Evolutionary conservation across 2,797 vertebrate genomes (phyloP), one percentile per base, ranked within the genome.

Genomic region (Hyperoplus lanceolatus): DNA sequence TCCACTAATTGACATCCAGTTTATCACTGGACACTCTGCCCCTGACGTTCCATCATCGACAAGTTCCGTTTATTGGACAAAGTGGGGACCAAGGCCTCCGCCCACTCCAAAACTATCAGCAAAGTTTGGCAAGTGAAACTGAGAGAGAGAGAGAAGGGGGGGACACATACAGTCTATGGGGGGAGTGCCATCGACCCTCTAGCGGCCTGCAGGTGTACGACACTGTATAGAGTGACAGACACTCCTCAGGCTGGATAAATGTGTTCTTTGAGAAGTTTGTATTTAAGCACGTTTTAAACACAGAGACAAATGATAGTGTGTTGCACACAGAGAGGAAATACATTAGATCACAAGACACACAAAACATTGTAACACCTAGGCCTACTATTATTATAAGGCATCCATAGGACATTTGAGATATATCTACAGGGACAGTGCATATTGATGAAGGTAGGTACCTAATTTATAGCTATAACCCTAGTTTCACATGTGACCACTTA

Each of bases 1-100:
- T 55, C 65, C 14, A 6, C 67, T 90, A 73, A 92, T 91, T 89
- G 81, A 78, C 75, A 10, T 11, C 21, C 51, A 75, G 73, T 53
- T 86, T 55, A 70, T 64, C 53, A 54, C 12, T 5, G 8, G 48
- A 53, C 71, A 2, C 50, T 13, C 21, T 64, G 50, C 72, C 11
- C 2, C 29, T 0, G 7, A 15, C 50, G 63, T 45, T 42, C 58
- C 81, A 66, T 87, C 82, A 62, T 61, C 10, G 18, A 55, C 62
- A 51, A 46, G 43, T 62, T 54, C 45, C 21, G 63, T 59, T 82
- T 53, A 87, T 89, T 89, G 86, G 81, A n/a, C 55, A 0, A 67
- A 70, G 57, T 10, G 39, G 10, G 11, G 1, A 1, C 6, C 3
- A 38, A 81, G 13, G 72, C 60, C 59, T 51, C 89, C 90, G 84